These are phyloP conservation scores for Mesorhabditis sp. DNA, from an alignment of 2,888 invertebrate genomes.

Conservation along the genomic window DNA sequence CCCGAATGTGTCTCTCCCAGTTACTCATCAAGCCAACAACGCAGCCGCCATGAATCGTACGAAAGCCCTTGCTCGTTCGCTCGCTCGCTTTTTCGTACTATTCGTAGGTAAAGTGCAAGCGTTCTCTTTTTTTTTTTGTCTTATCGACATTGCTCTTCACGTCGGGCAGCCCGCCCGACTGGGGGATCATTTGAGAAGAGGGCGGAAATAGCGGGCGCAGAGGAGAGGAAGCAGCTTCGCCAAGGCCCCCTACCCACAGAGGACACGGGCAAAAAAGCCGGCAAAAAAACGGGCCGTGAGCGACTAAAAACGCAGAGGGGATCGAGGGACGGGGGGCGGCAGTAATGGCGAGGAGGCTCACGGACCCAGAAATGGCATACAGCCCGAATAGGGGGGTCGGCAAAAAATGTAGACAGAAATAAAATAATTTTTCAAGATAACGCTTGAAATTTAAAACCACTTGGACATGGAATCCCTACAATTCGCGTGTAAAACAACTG, in stretches of 20 bases:
- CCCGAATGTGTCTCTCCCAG: too few species aligned
- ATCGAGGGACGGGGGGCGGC: neutral
- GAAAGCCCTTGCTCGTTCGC: too few species aligned
- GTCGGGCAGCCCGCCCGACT: neutral
- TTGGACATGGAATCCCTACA: too few species aligned
- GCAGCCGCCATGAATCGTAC: too few species aligned
- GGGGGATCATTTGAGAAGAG: neutral
- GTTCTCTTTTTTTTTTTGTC: neutral
- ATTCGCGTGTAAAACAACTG: too few species aligned
- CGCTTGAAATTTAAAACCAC: neutral
- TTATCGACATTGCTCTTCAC: slow-evolving; percentile 2
- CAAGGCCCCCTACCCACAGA: neutral
- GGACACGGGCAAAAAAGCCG: neutral
- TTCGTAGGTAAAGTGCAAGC: too few species aligned
- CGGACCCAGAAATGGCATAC: neutral
- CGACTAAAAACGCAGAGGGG: slow-evolving; percentile 1
- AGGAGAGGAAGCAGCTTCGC: neutral
- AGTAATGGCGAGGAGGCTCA: neutral
- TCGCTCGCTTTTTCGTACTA: too few species aligned
- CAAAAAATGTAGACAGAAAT: neutral
- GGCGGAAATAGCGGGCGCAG: neutral
- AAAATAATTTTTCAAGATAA: neutral
- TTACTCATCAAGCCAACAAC: too few species aligned
- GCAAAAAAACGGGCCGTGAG: slow-evolving; percentile 5
- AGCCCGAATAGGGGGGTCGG: neutral